These are phyloP conservation scores for Mastigias papua DNA, from an alignment of 30 jellyfish, hydroid and myxozoan genomes.

Conservation along the genomic window DNA sequence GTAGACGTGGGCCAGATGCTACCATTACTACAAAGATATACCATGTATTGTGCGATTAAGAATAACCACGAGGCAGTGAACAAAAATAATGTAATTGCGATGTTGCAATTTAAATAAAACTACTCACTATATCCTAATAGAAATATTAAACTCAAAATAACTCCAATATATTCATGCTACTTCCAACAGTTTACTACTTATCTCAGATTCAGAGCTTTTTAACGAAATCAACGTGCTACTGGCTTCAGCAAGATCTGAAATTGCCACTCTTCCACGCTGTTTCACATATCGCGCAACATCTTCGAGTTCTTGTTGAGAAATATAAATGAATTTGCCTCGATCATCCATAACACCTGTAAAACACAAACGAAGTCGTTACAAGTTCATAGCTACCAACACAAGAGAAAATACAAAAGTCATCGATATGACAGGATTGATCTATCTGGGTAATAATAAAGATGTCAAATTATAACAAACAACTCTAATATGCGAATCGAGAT, in stretches of 20 bases:
- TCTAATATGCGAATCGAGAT: too few species aligned
- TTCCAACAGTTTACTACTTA: slow-evolving; percentile 8
- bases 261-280: slow-evolving; percentile 95
- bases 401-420: background rate
- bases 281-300: slow-evolving; percentile 88
- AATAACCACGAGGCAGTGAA: too few species aligned
- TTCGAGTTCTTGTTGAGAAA: slow-evolving; percentile 91
- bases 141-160: background rate
- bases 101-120: too few species aligned
- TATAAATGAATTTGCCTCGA: slow-evolving; percentile 92
- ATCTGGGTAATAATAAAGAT: too few species aligned
- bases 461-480: too few species aligned
- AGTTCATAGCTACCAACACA: background rate
- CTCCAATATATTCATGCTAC: slow-evolving; percentile 3
- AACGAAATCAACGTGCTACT: slow-evolving; percentile 82
- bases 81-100: too few species aligned
- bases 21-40: too few species aligned
- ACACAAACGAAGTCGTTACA: background rate
- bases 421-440: too few species aligned
- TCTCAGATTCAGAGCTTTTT: slow-evolving; percentile 38
- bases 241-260: slow-evolving; percentile 94
- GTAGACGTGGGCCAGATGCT: too few species aligned
- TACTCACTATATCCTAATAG: background rate
- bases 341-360: slow-evolving; percentile 97
- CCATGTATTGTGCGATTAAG: too few species aligned